These are phyloP conservation scores for Phaethon lepturus DNA, from an alignment of 2,113 vertebrate genomes.

Conservation along the genomic window DNA sequence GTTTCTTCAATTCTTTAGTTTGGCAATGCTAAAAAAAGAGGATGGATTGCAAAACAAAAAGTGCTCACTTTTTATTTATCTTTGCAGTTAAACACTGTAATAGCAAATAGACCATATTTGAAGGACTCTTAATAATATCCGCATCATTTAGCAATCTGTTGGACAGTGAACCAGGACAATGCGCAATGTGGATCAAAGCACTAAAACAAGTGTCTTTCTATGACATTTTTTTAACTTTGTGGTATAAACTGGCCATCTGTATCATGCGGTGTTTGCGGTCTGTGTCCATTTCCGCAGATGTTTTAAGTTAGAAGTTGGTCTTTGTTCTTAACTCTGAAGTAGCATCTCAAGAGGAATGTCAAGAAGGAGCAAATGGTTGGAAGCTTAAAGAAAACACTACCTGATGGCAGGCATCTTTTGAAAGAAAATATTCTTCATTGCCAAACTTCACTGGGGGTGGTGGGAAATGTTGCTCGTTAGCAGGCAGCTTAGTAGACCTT, in stretches of 20 bases:
- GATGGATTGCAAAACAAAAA: not conserved
- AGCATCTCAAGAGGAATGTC: not conserved
- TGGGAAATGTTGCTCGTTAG: not conserved
- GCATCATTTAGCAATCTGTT: not conserved
- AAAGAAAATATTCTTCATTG: not conserved
- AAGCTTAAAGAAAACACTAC: not conserved
- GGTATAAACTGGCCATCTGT: not conserved
- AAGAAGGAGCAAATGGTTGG: not conserved
- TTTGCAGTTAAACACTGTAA: not conserved
- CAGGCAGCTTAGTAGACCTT: not conserved
- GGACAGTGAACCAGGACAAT: not conserved
- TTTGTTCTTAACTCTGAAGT: not conserved
- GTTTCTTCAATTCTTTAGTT: not conserved
- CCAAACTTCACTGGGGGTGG: not conserved
- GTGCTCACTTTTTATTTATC: not conserved
- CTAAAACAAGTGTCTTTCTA: not conserved
- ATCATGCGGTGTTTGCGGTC: not conserved
- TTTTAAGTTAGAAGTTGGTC: slow-evolving; percentile 5
- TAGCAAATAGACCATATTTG: not conserved
- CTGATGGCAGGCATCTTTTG: not conserved
- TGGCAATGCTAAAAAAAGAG: not conserved
- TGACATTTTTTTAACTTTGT: not conserved
- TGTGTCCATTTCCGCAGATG: not conserved
- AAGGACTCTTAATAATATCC: not conserved
- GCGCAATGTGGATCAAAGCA: not conserved